These are phyloP conservation scores for Neoseiulus cucumeris DNA, from an alignment of 1,140 invertebrate species.

Conservation along the genomic window DNA sequence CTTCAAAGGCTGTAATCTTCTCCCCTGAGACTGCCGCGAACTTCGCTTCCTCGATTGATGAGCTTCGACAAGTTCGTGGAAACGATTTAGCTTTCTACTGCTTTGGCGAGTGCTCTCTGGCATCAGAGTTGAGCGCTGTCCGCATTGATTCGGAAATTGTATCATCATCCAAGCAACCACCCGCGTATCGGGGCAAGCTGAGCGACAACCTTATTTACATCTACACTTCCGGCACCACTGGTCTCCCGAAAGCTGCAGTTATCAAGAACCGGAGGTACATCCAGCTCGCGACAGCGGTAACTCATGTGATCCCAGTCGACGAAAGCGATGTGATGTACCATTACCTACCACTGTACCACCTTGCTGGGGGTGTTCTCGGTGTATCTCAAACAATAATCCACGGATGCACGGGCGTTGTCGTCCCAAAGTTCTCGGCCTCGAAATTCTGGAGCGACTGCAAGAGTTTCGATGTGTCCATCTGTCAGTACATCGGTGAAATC, in stretches of 20 bases:
- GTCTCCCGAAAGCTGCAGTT: constrained; percentile 70
- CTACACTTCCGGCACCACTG: constrained; percentile 79
- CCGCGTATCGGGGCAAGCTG: not conserved
- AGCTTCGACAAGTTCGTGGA: not conserved
- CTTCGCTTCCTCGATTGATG: not conserved
- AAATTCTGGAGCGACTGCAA: constrained; percentile 36
- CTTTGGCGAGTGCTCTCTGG: not conserved
- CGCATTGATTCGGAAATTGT: not conserved
- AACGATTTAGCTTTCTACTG: not conserved
- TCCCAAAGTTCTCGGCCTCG: constrained; percentile 30
- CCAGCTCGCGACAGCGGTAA: constrained; percentile 13
- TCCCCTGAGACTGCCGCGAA: not conserved
- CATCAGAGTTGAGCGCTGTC: not conserved
- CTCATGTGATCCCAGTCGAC: constrained; percentile 5
- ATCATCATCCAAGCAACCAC: not conserved
- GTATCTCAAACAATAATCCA: constrained; percentile 28
- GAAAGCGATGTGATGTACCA: constrained; percentile 58
- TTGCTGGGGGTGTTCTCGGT: constrained; percentile 50
- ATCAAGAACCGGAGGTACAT: constrained; percentile 50
- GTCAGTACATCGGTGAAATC: constrained; percentile 38
- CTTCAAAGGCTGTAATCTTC: not conserved
- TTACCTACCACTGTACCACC: constrained; percentile 78
- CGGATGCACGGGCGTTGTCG: constrained; percentile 28
- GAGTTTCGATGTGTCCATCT: constrained; percentile 34
- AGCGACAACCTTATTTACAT: constrained; percentile 39